These are phyloP conservation scores for Cerastoderma edule DNA, from an alignment of 2,888 invertebrate species.

Conservation along the genomic window DNA sequence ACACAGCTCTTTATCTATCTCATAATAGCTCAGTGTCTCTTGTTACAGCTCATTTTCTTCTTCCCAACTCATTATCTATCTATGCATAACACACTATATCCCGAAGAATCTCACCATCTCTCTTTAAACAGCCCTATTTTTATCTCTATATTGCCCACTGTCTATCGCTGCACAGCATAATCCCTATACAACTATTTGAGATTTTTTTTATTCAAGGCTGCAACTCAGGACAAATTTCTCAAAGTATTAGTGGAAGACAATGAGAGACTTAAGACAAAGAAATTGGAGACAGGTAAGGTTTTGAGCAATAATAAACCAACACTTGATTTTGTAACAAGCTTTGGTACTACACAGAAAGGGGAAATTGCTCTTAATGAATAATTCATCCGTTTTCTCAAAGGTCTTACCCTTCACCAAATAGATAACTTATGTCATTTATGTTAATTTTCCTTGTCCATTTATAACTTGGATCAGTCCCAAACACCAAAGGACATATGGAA, in stretches of 20 bases:
- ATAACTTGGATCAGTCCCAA: too few relatives aligned
- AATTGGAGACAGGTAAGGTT: constrained; percentile 64
- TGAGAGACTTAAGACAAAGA: constrained; percentile 71
- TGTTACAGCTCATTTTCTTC: too few relatives aligned
- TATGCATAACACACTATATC: too few relatives aligned
- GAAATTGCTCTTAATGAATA: not conserved
- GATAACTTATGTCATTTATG: too few relatives aligned
- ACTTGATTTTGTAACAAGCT: not conserved
- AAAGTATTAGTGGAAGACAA: constrained; percentile 74
- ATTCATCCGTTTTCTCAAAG: not conserved
- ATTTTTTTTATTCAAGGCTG: constrained; percentile 57
- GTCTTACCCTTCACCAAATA: too few relatives aligned
- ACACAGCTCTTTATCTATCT: too few relatives aligned
- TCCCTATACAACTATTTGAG: not conserved
- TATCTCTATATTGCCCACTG: not conserved
- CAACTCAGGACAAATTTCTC: constrained; percentile 76
- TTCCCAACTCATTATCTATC: too few relatives aligned
- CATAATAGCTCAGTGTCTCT: too few relatives aligned
- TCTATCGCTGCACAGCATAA: not conserved
- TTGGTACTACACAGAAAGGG: not conserved
- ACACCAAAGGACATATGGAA: too few relatives aligned
- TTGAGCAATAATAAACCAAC: not conserved
- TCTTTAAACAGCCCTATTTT: too few relatives aligned
- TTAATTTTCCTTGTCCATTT: too few relatives aligned
- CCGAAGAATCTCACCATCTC: too few relatives aligned